Evolutionary conservation across 2,113 vertebrate genomes (phyloP).

Genomic region (Rhea americana): DNA sequence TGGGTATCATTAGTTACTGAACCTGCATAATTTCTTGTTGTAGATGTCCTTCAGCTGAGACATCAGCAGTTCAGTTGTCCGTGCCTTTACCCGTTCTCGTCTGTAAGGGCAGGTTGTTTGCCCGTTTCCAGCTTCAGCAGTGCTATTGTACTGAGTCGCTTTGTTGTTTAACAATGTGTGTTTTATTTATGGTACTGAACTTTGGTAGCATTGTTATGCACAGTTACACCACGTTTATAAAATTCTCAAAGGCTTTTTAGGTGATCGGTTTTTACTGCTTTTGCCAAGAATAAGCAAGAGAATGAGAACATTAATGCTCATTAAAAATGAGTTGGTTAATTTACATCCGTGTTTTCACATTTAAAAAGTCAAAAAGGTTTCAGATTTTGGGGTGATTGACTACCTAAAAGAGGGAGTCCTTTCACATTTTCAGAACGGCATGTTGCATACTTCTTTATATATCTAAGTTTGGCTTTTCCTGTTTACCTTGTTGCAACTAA

Average conservation of each 20-base stretch:
- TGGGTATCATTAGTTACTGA: rapidly evolving
- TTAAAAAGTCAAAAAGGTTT: neutral
- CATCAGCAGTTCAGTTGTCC: neutral
- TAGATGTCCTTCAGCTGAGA: neutral
- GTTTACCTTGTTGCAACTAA: slow-evolving; percentile 59
- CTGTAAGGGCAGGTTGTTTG: neutral
- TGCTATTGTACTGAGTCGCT: neutral
- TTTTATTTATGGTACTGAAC: neutral
- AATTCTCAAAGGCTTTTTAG: slow-evolving; percentile 31
- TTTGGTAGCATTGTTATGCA: neutral
- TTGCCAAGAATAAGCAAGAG: slow-evolving; percentile 10
- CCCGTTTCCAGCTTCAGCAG: neutral
- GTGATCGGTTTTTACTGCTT: neutral
- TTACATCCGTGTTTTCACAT: neutral
- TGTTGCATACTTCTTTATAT: slow-evolving; percentile 6
- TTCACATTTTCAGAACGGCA: neutral
- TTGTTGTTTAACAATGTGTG: neutral
- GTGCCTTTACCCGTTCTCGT: rapidly evolving
- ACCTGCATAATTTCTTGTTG: neutral
- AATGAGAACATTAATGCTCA: neutral
- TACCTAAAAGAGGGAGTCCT: neutral
- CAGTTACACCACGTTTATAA: neutral
- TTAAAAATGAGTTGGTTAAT: neutral
- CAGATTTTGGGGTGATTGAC: neutral
- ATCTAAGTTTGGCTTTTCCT: slow-evolving; percentile 67